Evolutionary conservation across 2,888 invertebrate species (phyloP).

Genomic region (Ochlodes sylvanus): DNA sequence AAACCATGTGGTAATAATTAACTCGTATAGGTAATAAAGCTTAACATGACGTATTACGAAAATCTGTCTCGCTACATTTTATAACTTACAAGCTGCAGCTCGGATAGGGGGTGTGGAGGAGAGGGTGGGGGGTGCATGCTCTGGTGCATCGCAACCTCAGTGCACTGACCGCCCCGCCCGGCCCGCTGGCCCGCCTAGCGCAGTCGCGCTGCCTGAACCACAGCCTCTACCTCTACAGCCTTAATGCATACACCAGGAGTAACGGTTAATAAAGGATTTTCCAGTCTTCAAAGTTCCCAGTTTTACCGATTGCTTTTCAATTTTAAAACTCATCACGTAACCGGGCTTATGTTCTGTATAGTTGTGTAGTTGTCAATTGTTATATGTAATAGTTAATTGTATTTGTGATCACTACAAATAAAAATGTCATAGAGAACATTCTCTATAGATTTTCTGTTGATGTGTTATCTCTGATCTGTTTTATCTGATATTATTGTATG

Average conservation of each 20-base stretch:
- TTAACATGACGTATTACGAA: neutral
- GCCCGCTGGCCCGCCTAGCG: constrained; percentile 47
- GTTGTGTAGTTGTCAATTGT: too few species aligned
- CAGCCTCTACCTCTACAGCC: constrained; percentile 35
- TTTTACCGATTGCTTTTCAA: neutral
- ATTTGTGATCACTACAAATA: too few species aligned
- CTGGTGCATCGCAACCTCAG: constrained; percentile 73
- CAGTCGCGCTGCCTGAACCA: constrained; percentile 52
- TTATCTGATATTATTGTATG: too few species aligned
- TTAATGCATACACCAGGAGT: constrained; percentile 16
- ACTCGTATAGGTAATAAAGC: too few species aligned
- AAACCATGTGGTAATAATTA: too few species aligned
- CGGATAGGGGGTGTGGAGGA: constrained; percentile 45
- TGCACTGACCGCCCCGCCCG: constrained; percentile 68
- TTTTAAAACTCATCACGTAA: too few species aligned
- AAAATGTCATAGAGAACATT: too few species aligned
- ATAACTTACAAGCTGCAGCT: constrained; percentile 46
- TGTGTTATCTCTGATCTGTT: too few species aligned
- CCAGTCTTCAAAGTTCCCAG: constrained; percentile 15
- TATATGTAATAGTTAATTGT: too few species aligned
- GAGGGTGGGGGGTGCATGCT: constrained; percentile 58
- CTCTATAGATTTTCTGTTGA: too few species aligned
- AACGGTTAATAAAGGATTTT: constrained; percentile 24
- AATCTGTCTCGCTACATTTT: constrained; percentile 36
- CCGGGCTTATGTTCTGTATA: too few species aligned